Evolutionary conservation across 2,113 vertebrate genomes (phyloP).

Genomic region (Bettongia penicillata): DNA sequence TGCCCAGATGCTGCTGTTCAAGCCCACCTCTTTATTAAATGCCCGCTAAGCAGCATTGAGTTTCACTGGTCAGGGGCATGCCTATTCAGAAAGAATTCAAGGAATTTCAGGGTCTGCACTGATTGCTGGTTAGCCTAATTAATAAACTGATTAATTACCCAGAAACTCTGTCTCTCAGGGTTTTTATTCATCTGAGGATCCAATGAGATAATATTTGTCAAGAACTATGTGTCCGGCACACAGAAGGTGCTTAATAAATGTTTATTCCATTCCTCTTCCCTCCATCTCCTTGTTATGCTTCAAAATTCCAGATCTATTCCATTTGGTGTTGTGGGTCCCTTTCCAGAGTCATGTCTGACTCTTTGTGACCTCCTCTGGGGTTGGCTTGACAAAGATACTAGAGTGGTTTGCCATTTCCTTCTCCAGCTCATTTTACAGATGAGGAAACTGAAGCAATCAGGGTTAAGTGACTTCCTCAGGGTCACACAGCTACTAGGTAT

Average conservation of each 20-base stretch:
- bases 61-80: too few species aligned
- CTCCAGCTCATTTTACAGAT: background rate
- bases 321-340: background rate
- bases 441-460: background rate
- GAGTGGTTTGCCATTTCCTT: background rate
- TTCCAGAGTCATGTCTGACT: background rate
- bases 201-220: background rate
- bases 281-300: background rate
- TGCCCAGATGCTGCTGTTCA: too few species aligned
- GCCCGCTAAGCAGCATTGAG: too few species aligned
- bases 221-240: background rate
- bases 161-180: background rate
- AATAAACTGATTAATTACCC: background rate
- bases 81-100: background rate
- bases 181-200: background rate
- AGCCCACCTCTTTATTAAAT: background rate
- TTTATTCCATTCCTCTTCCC: background rate
- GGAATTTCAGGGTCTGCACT: background rate
- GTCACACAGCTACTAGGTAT: background rate
- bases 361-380: background rate
- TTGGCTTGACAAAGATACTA: background rate
- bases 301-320: background rate
- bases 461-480: background rate
- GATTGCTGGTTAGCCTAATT: background rate
- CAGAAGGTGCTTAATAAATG: background rate